Conservation (phyloP, 2,888 invertebrate species). For the Drosophila peninsularis region DNA sequence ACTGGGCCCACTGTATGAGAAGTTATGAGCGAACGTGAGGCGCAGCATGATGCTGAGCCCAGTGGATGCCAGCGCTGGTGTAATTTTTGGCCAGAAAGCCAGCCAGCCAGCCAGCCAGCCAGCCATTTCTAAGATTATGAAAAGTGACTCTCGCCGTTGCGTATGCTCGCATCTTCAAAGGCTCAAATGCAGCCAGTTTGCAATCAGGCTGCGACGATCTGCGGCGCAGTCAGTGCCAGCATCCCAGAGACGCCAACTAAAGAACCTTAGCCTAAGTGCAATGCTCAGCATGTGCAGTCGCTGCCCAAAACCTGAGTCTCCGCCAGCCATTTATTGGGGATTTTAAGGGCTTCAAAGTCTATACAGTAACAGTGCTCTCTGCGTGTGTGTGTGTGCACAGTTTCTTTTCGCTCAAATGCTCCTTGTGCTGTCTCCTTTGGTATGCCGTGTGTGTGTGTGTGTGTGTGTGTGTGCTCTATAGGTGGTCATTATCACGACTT, state of each 20-base stretch:
- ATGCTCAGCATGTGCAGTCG: slow-evolving; percentile 70
- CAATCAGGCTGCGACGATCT: slow-evolving; percentile 71
- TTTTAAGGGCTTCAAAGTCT: slow-evolving; percentile 45
- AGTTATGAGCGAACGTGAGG: slow-evolving; percentile 73
- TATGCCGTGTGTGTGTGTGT: slow-evolving; percentile 71
- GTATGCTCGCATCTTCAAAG: slow-evolving; percentile 69
- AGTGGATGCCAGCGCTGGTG: slow-evolving; percentile 42
- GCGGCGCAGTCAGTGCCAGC: slow-evolving; percentile 29
- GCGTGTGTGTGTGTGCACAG: background rate
- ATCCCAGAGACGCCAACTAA: slow-evolving; percentile 34
- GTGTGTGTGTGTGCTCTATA: slow-evolving; percentile 76
- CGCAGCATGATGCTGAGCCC: slow-evolving; percentile 54
- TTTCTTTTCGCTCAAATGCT: slow-evolving; percentile 54
- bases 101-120: slow-evolving; percentile 24
- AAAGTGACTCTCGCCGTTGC: slow-evolving; percentile 66
- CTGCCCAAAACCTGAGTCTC: slow-evolving; percentile 41
- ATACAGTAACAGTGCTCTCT: slow-evolving; percentile 34
- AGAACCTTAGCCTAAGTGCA: slow-evolving; percentile 63
- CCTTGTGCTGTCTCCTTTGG: slow-evolving; percentile 48
- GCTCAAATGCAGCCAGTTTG: slow-evolving; percentile 60
- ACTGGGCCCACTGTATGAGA: slow-evolving; percentile 35
- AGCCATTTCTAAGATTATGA: slow-evolving; percentile 75
- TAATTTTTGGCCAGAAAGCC: slow-evolving; percentile 54
- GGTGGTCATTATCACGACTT: slow-evolving; percentile 80
- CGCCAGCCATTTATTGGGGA: slow-evolving; percentile 43